Evolutionary conservation across 2,113 vertebrate species (phyloP).

Genomic region (Baryphthengus martii): DNA sequence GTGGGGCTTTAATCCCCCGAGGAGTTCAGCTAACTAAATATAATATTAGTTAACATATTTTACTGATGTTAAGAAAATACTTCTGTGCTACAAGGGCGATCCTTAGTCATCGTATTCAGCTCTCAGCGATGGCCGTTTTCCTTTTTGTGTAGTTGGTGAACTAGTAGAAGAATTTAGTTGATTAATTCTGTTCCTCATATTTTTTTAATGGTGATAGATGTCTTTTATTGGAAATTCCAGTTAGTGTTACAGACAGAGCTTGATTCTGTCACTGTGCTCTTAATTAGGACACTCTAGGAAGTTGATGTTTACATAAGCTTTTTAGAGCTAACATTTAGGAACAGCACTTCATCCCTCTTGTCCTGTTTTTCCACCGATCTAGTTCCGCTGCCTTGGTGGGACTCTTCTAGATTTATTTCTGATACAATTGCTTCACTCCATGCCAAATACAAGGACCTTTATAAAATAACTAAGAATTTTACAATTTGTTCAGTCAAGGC

Average conservation of each 20-base stretch:
- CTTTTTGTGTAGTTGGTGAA: background rate
- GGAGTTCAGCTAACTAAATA: conserved; percentile 61
- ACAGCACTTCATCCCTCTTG: background rate
- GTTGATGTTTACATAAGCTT: background rate
- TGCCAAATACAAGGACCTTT: background rate
- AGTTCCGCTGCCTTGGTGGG: background rate
- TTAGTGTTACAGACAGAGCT: background rate
- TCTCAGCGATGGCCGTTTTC: background rate
- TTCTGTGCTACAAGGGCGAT: background rate
- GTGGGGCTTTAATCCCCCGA: conserved; percentile 45
- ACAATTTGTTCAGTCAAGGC: background rate
- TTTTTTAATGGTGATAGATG: conserved; percentile 14
- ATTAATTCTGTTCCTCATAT: background rate
- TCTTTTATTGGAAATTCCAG: conserved; percentile 10
- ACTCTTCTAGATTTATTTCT: background rate
- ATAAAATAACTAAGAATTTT: background rate
- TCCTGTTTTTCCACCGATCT: conserved; percentile 2
- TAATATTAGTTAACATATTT: conserved; percentile 69
- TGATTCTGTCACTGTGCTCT: background rate
- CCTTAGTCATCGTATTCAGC: background rate
- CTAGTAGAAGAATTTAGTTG: background rate
- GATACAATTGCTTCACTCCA: background rate
- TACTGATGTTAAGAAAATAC: conserved; percentile 60
- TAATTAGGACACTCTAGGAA: conserved; percentile 10
- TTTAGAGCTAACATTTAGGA: background rate